Evolutionary conservation across 2,797 vertebrate genomes (phyloP).

Genomic region (Macrochelys suwanniensis): DNA sequence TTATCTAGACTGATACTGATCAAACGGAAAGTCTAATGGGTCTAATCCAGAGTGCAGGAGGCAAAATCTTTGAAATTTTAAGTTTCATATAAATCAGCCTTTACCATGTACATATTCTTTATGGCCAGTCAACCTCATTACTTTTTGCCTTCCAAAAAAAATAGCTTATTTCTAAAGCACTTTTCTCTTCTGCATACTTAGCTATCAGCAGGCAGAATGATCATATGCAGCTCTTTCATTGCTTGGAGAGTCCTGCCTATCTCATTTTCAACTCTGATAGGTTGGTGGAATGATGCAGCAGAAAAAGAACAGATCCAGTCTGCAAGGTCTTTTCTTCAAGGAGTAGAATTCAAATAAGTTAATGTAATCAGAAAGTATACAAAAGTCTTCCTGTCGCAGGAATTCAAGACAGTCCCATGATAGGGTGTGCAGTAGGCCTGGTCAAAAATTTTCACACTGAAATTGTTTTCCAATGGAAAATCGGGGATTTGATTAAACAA

Average conservation of each 20-base stretch:
- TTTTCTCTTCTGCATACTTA: background rate
- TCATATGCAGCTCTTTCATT: background rate
- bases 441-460: slow-evolving; percentile 1
- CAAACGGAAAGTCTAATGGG: background rate
- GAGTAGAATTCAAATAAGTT: slow-evolving; percentile 30
- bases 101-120: background rate
- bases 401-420: background rate
- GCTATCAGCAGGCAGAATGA: slow-evolving; percentile 20
- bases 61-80: background rate
- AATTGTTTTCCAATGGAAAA: background rate
- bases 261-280: background rate
- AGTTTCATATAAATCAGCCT: background rate
- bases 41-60: background rate
- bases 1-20: background rate
- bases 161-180: background rate
- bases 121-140: background rate
- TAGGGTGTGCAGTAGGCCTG: background rate
- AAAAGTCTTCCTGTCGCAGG: slow-evolving; percentile 24
- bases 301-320: background rate
- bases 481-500: background rate
- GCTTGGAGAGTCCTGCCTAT: background rate
- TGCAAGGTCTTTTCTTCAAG: background rate
- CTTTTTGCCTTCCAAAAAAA: slow-evolving; percentile 10
- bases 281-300: background rate
- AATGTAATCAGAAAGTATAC: slow-evolving; percentile 34